Evolutionary conservation across 2,113 vertebrate species (phyloP).

Genomic region (Hirundichthys speculiger): DNA sequence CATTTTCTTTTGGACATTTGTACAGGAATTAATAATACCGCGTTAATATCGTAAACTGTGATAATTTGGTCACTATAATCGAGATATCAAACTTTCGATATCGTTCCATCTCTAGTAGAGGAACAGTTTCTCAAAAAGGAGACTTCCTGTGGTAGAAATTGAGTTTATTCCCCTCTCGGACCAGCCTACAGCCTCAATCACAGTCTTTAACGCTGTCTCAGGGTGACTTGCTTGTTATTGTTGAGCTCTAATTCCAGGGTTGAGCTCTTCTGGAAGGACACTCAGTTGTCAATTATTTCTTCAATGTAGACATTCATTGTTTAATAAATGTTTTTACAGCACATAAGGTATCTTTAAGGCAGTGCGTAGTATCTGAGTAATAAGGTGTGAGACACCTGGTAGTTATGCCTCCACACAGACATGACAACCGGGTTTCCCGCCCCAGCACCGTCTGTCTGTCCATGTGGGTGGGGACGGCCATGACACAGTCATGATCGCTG

Average conservation of each 20-base stretch:
- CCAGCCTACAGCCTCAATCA: neutral
- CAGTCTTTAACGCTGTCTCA: neutral
- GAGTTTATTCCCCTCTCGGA: neutral
- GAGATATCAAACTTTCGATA: too few relatives aligned
- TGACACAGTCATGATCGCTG: neutral
- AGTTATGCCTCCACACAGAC: constrained; percentile 25
- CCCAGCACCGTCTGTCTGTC: neutral
- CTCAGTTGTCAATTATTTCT: neutral
- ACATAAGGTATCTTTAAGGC: constrained; percentile 8
- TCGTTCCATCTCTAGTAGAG: too few relatives aligned
- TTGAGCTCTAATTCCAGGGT: constrained; percentile 19
- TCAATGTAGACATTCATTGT: constrained; percentile 27
- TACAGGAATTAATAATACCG: too few relatives aligned
- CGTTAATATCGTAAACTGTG: too few relatives aligned
- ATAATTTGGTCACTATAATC: too few relatives aligned
- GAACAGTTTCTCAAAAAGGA: too few relatives aligned
- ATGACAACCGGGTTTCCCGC: neutral
- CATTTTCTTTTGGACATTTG: too few relatives aligned
- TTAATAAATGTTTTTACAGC: constrained; percentile 39
- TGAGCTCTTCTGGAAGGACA: neutral
- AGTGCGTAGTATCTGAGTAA: constrained; percentile 32
- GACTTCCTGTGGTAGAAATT: neutral
- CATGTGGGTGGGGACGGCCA: constrained; percentile 24
- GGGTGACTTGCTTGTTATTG: constrained; percentile 43
- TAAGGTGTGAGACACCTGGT: constrained; percentile 29